Conservation (phyloP, 2,888 invertebrate species). For the Machimus rusticus region DNA sequence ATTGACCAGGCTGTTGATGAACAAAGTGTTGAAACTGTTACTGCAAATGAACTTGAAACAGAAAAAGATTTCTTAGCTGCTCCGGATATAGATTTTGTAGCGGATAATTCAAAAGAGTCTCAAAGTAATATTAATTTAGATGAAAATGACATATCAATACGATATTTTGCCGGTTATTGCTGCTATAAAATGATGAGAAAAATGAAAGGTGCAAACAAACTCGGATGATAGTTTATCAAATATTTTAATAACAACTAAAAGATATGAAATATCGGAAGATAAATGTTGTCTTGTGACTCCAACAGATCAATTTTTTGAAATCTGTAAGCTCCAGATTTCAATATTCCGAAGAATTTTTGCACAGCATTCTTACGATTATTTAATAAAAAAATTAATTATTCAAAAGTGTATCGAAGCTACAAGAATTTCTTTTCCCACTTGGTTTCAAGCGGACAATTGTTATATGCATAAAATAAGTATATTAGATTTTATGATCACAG, state of each 20-base stretch:
- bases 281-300: neutral
- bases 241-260: neutral
- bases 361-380: too few species aligned
- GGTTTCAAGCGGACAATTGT: too few species aligned
- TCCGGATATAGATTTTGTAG: neutral
- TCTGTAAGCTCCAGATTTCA: neutral
- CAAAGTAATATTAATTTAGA: neutral
- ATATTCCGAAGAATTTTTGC: neutral
- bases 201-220: too few species aligned
- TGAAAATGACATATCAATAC: neutral
- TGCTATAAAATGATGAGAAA: neutral
- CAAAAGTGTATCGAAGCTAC: too few species aligned
- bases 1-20: neutral
- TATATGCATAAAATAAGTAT: too few species aligned
- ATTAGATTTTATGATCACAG: too few species aligned
- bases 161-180: neutral
- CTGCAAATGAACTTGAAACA: too few species aligned
- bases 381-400: too few species aligned
- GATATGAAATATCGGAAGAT: neutral
- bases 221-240: neutral
- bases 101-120: neutral
- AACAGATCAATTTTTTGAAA: neutral
- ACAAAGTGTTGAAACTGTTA: too few species aligned
- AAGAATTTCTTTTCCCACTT: too few species aligned
- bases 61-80: neutral